These are phyloP conservation scores for Emmelina monodactyla DNA, from an alignment of 2,888 invertebrate genomes.

Conservation along the genomic window DNA sequence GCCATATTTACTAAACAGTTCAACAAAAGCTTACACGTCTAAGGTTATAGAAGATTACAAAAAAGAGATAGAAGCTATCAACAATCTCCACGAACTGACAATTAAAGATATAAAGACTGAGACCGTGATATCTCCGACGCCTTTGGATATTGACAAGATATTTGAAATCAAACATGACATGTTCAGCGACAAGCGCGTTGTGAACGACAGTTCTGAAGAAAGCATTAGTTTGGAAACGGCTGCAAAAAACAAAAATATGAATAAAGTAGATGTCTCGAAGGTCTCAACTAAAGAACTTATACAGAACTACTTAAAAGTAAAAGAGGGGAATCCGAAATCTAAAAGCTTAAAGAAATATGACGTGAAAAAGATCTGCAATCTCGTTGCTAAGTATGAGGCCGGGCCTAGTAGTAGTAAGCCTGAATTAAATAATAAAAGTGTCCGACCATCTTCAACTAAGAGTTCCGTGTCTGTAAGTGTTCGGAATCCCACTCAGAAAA, in stretches of 20 bases:
- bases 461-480: slow-evolving; percentile 21
- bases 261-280: slow-evolving; percentile 38
- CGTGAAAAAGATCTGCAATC: slow-evolving; percentile 33
- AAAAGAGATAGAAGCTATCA: slow-evolving; percentile 56
- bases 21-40: slow-evolving; percentile 56
- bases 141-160: slow-evolving; percentile 49
- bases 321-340: slow-evolving; percentile 37
- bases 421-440: slow-evolving; percentile 40
- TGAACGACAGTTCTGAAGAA: slow-evolving; percentile 22
- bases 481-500: slow-evolving; percentile 36
- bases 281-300: slow-evolving; percentile 53
- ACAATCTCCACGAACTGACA: slow-evolving; percentile 52
- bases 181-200: neutral
- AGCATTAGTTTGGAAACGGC: slow-evolving; percentile 19
- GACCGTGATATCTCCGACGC: slow-evolving; percentile 42
- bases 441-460: slow-evolving; percentile 23
- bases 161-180: slow-evolving; percentile 34
- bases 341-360: slow-evolving; percentile 34
- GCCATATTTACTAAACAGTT: slow-evolving; percentile 47
- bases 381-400: slow-evolving; percentile 24
- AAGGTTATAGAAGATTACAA: slow-evolving; percentile 63
- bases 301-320: slow-evolving; percentile 54
- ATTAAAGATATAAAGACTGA: slow-evolving; percentile 57
- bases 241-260: slow-evolving; percentile 17
- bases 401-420: slow-evolving; percentile 25